A percentile compares a stretch with the other conserved stretches of the same genome.
phyloP scores from a whole-genome alignment of 2,797 vertebrate species.

The Vultur gryphus region DNA sequence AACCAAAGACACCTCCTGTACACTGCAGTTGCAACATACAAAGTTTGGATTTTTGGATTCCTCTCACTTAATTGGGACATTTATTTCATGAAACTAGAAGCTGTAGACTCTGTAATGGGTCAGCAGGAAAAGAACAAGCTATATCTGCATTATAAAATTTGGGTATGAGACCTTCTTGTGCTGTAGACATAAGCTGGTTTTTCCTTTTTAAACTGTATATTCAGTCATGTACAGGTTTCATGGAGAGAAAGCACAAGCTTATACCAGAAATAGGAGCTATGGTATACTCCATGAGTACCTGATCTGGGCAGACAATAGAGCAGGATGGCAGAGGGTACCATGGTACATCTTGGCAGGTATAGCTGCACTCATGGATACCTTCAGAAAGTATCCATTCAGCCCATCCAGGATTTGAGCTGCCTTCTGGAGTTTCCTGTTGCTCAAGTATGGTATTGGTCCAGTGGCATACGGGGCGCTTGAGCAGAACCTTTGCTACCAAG shows the following conservation, averaged over 20 bases:
- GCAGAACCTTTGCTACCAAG: background rate
- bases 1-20: background rate
- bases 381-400: background rate
- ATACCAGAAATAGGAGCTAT: background rate
- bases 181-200: background rate
- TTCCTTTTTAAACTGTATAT: background rate
- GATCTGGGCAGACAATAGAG: background rate
- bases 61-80: background rate
- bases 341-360: background rate
- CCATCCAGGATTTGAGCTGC: background rate
- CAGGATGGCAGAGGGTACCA: background rate
- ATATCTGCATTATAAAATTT: background rate
- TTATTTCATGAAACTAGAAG: background rate
- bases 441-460: background rate
- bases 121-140: background rate
- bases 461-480: rapidly evolving
- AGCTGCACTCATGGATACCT: background rate
- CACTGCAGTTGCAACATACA: background rate
- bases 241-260: background rate
- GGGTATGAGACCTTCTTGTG: background rate
- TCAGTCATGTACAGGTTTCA: background rate
- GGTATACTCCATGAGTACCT: background rate
- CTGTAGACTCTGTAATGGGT: background rate
- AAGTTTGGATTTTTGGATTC: background rate
- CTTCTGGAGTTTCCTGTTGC: background rate